Base-by-base conservation (phyloP, 2,113 vertebrate species). In the Capreolus pygargus region DNA sequence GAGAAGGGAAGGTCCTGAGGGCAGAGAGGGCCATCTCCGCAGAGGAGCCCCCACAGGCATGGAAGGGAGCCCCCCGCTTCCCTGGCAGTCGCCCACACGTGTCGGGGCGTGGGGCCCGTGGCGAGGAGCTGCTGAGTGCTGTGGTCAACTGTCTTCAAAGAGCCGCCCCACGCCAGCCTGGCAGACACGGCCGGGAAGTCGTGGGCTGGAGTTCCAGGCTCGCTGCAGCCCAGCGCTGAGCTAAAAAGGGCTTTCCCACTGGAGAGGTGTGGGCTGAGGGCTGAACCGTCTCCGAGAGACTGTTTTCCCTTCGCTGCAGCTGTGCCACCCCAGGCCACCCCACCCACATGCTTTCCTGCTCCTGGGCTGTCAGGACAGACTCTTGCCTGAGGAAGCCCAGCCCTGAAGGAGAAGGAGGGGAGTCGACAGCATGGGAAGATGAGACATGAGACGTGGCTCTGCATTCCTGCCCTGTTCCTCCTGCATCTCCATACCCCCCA, bases 321-420 rank as follows among this genome's bases (percentile, higher is more conserved):
- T 97, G 28, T 87, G 91, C 87, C 45, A 86, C 86, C 97, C 98
- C 74, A 95, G 94, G 83, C 64, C 30, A 58, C 52, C 5, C 12
- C 52, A 27, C 86, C 92, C 25, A 10, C 90, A 94, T 5, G 16
- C 74, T 87, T 96, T 86, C 83, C 45, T 81, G 82, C 97, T 79
- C 25, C 39, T 50, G 9, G 15, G 93, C 47, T 74, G 57, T 94
- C 84, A 91, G 70, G 96, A 67, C 55, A 84, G 86, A 97, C 86
- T 91, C 88, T 89, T 47, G 58, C 58, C 61, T 79, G 60, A 92
- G 60, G 52, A 89, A 86, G 60, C 81, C 83, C 54, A 89, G 52
- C 16, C n/a, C 74, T 25, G 86, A 58, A 50, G 57, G 60, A 47
- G 30, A 39, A 17, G 64, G n/a, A 50, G 23, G 57, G 3, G 39